A percentile compares a stretch with the other conserved stretches of the same genome.
Conservation (phyloP, 2,888 invertebrate genomes). For the Melieria picta region DNA sequence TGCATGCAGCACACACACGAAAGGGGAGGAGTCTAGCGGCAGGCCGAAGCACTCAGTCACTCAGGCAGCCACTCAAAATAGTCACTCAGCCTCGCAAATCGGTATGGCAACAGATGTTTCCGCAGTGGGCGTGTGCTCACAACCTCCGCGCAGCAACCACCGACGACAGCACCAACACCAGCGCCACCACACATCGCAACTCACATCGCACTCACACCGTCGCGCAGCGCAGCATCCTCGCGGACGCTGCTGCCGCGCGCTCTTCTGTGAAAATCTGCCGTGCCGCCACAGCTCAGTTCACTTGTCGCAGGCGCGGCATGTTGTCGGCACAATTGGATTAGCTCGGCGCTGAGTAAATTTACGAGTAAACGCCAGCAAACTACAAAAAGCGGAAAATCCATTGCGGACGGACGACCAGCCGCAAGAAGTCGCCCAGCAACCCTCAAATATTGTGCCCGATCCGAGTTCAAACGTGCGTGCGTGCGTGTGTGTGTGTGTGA, state of each 20-base stretch:
- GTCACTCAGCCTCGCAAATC: constrained; percentile 22
- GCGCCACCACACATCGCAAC: not conserved
- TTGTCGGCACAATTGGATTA: constrained; percentile 49
- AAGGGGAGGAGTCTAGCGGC: constrained; percentile 36
- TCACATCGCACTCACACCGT: no score
- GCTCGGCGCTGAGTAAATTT: constrained; percentile 19
- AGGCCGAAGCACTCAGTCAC: not conserved
- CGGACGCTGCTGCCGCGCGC: no score
- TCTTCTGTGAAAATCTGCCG: not conserved
- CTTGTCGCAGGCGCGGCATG: constrained; percentile 42
- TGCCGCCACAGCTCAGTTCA: constrained; percentile 19
- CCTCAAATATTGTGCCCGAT: no score
- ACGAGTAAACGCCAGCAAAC: not conserved
- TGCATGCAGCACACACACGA: not conserved
- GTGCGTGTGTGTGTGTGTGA: not conserved
- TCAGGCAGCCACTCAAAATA: constrained; percentile 40
- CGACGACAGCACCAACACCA: constrained; percentile 14
- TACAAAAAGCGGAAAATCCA: not conserved
- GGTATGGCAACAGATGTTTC: constrained; percentile 43
- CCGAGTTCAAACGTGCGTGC: not conserved
- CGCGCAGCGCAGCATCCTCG: no score
- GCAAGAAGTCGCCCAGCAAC: no score
- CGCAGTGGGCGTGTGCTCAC: constrained; percentile 48
- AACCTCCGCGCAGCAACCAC: constrained; percentile 10
- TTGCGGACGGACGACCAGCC: no score